Evolutionary conservation across 1,140 invertebrate species (phyloP).

Genomic region (Sycophaga agraensis): DNA sequence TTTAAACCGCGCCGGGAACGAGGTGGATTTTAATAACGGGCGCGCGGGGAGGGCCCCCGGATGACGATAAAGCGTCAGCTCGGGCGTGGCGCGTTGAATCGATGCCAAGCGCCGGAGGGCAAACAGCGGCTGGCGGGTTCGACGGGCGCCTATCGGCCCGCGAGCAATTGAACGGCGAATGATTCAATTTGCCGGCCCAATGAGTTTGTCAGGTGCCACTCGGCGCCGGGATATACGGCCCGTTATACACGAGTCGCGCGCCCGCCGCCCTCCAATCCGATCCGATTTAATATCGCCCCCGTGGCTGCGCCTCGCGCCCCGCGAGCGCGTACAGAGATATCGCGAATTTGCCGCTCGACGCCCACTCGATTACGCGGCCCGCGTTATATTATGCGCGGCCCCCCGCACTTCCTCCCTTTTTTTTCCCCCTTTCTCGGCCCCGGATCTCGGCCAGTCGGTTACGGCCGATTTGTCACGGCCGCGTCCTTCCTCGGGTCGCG

Average conservation of each 20-base stretch:
- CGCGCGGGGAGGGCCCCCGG: not conserved
- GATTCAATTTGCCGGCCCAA: constrained; percentile 60
- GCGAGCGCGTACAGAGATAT: constrained; percentile 43
- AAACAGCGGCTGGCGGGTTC: constrained; percentile 46
- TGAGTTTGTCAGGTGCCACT: constrained; percentile 59
- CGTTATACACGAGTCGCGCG: not conserved
- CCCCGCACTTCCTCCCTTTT: no score
- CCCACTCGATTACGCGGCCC: not conserved
- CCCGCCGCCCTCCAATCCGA: constrained; percentile 48
- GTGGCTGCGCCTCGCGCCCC: constrained; percentile 55
- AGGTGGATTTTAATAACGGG: not conserved
- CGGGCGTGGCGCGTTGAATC: constrained; percentile 12
- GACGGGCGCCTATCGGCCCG: constrained; percentile 44
- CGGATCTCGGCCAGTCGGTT: not conserved
- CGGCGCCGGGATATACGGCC: constrained; percentile 42
- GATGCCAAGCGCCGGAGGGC: constrained; percentile 31
- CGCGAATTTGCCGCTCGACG: constrained; percentile 39
- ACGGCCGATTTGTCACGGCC: not conserved
- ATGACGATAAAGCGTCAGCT: constrained; percentile 19
- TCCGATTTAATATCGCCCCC: constrained; percentile 57
- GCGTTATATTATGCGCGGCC: constrained; percentile 27
- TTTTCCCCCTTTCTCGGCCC: no score
- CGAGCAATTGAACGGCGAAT: constrained; percentile 59
- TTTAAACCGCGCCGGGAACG: not conserved
- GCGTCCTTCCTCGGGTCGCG: no score